Base-by-base conservation (phyloP, 2,113 vertebrate species). In the Tachuris rubrigastra region DNA sequence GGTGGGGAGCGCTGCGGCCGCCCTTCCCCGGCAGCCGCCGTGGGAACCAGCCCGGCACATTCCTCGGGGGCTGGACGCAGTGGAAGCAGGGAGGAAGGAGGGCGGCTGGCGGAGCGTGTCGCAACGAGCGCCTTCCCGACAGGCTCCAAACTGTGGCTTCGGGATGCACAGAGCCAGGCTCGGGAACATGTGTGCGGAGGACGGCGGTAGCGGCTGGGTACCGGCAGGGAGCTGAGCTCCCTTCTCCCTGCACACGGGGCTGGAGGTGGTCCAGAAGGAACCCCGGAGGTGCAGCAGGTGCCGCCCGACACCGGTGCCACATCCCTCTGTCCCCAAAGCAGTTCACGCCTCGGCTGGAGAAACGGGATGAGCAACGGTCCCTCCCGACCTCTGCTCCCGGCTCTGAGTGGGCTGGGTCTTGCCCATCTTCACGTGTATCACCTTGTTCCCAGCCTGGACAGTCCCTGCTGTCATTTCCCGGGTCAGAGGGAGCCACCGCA, bases 31-130 rank as follows among this genome's bases (percentile, higher is more conserved):
- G 84, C 90, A 71, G 87, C 80, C 13, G 49, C 74, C 39, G 78
- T 97, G 96, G 94, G 94, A 94, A 95, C 46, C 7, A 79, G 81
- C 68, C 77, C 41, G 62, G 60, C 74, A 10, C 87, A 87, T 97
- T 96, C 90, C 90, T 94, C 56, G 9, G 13, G 81, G 37, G 69
- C 17, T 3, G 89, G 93, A 91, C 15, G 18, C 52, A 23, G 81
- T 10, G 85, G 67, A 74, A 87, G 0, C 69, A 63, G 85, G 71
- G 28, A 74, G 92, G 77, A 72, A 74, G 92, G 77, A 72, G 71
- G 49, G 71, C 8, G 66, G 66, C 77, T 72, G 92, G 78, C 1
- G 13, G 73, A 87, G 58, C n/a, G 3, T 92, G 93, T 85, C 39
- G 22, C 74, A 87, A 63, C 69, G 10, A 86, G 41, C 5, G 21